These are phyloP conservation scores for Boulengeromyrus knoepffleri DNA, from an alignment of 2,113 vertebrate genomes.

Conservation along the genomic window DNA sequence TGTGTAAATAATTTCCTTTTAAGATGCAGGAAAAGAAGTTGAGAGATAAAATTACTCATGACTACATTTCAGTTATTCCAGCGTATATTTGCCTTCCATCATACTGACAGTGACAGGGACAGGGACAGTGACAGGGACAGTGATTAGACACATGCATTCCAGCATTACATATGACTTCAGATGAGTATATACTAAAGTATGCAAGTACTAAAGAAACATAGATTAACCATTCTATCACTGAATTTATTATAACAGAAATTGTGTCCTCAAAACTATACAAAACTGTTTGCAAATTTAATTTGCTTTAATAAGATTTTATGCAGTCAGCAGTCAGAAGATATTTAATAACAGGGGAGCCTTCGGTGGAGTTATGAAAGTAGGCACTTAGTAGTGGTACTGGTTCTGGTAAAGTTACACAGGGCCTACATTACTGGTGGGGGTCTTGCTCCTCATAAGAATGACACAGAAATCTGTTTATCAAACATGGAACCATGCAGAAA, in stretches of 20 bases:
- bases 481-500: background rate
- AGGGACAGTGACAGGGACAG: background rate
- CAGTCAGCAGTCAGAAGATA: background rate
- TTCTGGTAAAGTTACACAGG: background rate
- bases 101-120: background rate
- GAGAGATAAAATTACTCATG: background rate
- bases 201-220: background rate
- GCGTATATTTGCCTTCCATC: background rate
- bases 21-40: background rate
- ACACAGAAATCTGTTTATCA: background rate
- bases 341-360: background rate
- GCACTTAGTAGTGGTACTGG: background rate
- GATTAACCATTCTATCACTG: background rate
- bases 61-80: background rate
- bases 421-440: background rate
- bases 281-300: background rate
- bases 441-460: background rate
- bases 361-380: background rate
- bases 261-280: background rate
- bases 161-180: background rate
- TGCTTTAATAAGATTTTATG: background rate
- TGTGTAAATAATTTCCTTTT: background rate
- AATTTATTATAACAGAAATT: background rate
- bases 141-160: background rate
- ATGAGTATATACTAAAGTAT: background rate